Evolutionary conservation across 2,113 vertebrate genomes (phyloP).

Genomic region (Paradoxurus hermaphroditus): DNA sequence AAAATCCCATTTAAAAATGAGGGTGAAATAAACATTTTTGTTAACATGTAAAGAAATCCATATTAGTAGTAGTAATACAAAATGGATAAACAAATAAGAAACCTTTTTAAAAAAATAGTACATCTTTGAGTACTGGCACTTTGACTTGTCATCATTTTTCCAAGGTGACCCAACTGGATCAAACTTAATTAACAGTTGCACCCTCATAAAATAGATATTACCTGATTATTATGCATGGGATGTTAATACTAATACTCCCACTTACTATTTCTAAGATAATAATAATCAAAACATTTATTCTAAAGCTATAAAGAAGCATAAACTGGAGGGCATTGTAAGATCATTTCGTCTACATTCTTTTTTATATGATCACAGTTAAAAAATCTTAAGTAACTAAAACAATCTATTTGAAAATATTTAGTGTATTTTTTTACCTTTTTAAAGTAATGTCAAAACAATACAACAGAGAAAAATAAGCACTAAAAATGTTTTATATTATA

Average conservation of each 20-base stretch:
- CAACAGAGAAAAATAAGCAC: neutral
- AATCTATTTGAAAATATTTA: neutral
- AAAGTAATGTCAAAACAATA: neutral
- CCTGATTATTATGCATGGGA: conserved; percentile 49
- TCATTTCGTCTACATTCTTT: neutral
- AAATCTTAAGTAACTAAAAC: neutral
- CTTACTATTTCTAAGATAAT: conserved; percentile 4
- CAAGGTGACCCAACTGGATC: conserved; percentile 11
- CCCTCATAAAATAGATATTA: conserved; percentile 47
- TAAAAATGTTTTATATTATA: neutral
- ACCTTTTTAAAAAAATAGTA: neutral
- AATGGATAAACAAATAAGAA: neutral
- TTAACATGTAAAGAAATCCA: neutral
- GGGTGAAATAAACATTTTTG: neutral
- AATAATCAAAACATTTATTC: conserved; percentile 40
- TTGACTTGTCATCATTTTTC: neutral
- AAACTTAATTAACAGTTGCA: conserved; percentile 30
- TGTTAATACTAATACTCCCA: conserved; percentile 40
- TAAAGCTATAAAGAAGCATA: conserved; percentile 7
- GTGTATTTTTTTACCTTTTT: neutral
- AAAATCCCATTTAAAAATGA: neutral
- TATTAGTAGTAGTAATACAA: neutral
- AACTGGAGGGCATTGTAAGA: neutral
- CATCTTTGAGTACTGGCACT: neutral
- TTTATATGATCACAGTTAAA: neutral